Conservation (phyloP, 2,797 vertebrate species). For the Pelochelys cantorii region DNA sequence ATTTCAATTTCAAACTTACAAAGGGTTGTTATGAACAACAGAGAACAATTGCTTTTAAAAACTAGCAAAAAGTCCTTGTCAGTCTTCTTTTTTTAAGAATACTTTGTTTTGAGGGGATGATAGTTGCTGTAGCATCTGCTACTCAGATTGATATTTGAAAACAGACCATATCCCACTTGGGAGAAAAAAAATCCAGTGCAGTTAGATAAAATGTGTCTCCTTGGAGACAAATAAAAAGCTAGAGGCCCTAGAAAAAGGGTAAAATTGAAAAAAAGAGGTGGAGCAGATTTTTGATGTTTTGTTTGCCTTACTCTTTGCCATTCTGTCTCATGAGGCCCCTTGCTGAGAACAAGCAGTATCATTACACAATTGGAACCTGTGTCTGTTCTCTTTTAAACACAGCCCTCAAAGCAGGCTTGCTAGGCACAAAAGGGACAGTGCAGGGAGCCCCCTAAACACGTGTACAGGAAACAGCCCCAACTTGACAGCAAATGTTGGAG, state of each 20-base stretch:
- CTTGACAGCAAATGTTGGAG: rapidly evolving
- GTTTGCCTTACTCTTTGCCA: not conserved
- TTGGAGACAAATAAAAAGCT: not conserved
- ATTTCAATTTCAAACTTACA: not conserved
- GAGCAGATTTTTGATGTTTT: not conserved
- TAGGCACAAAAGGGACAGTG: not conserved
- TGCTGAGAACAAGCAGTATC: not conserved
- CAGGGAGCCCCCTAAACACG: not conserved
- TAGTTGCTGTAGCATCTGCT: not conserved
- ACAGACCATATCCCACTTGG: not conserved
- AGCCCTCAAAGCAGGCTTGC: not conserved
- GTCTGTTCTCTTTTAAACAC: not conserved
- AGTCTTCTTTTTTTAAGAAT: not conserved
- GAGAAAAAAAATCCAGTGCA: not conserved
- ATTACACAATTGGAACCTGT: not conserved
- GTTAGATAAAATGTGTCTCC: not conserved
- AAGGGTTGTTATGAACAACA: not conserved
- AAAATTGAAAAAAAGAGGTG: not conserved
- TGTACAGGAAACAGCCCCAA: rapidly evolving
- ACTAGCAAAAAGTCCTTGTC: not conserved
- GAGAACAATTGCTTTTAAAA: not conserved
- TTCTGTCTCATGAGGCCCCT: rapidly evolving
- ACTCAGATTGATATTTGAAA: not conserved
- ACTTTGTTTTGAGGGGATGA: not conserved
- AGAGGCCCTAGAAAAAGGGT: not conserved